A percentile compares a stretch with the other conserved stretches of the same genome.
phyloP scores from a whole-genome alignment of 2,113 vertebrate genomes.

The Rhodinocichla rosea region DNA sequence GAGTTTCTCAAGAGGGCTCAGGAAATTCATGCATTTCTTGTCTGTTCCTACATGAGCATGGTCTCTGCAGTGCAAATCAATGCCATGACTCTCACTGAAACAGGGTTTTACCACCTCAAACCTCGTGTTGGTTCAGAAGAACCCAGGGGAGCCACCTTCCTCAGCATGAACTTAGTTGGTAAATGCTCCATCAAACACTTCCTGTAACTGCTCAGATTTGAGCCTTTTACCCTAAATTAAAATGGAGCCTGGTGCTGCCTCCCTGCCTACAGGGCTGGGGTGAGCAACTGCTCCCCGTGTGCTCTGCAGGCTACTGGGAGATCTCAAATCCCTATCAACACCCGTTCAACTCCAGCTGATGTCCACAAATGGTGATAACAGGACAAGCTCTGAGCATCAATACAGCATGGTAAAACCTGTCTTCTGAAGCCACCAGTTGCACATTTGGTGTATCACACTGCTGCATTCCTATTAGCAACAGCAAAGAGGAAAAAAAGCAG shows the following conservation, averaged over 20 bases:
- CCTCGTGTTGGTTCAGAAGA: not conserved
- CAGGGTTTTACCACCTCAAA: not conserved
- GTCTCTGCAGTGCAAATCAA: not conserved
- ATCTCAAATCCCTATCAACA: not conserved
- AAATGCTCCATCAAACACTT: not conserved
- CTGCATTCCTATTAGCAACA: not conserved
- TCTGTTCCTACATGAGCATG: not conserved
- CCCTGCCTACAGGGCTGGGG: not conserved
- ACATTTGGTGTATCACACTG: not conserved
- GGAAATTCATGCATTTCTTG: not conserved
- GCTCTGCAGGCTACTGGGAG: not conserved
- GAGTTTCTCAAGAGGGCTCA: not conserved
- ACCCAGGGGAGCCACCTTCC: not conserved
- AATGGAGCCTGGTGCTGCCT: not conserved
- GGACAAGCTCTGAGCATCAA: not conserved
- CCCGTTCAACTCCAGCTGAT: not conserved
- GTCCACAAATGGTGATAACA: not conserved
- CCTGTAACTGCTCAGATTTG: not conserved
- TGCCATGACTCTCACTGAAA: not conserved
- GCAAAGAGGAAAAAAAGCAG: not conserved
- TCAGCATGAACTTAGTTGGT: not conserved
- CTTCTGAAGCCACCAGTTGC: not conserved
- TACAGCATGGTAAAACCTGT: not conserved
- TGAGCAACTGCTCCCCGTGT: not conserved
- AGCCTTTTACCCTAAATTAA: not conserved